These are phyloP conservation scores for Heliopora coerulea DNA, from an alignment of 92 coral and sea anemone species.

Conservation along the genomic window DNA sequence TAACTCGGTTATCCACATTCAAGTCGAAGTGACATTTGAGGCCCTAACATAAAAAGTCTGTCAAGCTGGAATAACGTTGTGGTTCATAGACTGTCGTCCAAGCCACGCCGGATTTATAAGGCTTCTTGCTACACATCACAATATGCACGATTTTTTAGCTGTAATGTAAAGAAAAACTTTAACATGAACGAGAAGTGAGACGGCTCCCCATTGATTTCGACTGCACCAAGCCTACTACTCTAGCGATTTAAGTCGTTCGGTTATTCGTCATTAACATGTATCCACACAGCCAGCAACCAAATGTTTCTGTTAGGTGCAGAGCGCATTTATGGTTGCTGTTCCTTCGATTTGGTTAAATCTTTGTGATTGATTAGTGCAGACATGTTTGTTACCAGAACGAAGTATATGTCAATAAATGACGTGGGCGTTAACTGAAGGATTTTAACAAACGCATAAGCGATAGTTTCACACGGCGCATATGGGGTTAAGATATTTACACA, in stretches of 20 bases:
- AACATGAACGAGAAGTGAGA: constrained; percentile 23
- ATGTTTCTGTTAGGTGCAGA: too few species aligned
- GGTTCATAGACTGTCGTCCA: not conserved
- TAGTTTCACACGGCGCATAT: too few species aligned
- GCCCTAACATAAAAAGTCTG: not conserved
- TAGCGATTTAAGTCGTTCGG: not conserved
- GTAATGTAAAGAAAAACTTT: constrained; percentile 12
- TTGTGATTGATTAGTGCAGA: not conserved
- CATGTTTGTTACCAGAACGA: not conserved
- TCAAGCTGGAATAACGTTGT: not conserved
- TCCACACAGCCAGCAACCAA: too few species aligned
- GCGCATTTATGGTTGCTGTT: too few species aligned
- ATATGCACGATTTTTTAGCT: not conserved
- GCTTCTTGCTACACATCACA: too few species aligned
- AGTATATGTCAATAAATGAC: too few species aligned
- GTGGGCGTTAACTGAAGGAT: not conserved
- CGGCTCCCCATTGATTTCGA: constrained; percentile 29
- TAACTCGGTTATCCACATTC: too few species aligned
- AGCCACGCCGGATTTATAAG: not conserved
- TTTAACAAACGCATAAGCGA: not conserved
- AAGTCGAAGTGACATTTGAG: too few species aligned
- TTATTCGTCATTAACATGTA: not conserved
- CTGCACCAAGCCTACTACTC: not conserved
- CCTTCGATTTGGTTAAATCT: not conserved
- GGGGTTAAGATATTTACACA: too few species aligned